Conservation (phyloP, 1,140 invertebrate species). For the Drosophila punjabiensis region DNA sequence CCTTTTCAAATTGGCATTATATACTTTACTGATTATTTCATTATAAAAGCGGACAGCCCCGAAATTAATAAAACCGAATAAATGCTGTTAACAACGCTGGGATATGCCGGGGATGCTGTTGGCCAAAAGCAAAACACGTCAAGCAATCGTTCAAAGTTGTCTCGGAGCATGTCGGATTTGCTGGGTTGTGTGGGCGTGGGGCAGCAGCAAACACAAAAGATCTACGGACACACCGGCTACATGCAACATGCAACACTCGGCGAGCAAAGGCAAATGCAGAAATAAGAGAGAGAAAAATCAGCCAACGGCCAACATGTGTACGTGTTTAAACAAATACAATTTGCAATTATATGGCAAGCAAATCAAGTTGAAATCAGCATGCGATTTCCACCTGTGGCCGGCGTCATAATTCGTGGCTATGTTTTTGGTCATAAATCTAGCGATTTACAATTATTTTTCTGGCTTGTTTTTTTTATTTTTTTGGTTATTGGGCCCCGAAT, state of each 20-base stretch:
- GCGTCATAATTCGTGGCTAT: constrained; percentile 81
- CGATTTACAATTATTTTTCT: constrained; percentile 81
- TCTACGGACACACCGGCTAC: constrained; percentile 56
- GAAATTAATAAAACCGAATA: constrained; percentile 53
- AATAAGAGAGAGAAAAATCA: constrained; percentile 14
- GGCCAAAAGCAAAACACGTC: constrained; percentile 48
- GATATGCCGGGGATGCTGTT: constrained; percentile 32
- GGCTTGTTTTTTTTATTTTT: constrained; percentile 32
- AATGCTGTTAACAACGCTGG: constrained; percentile 61
- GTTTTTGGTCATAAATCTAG: constrained; percentile 81
- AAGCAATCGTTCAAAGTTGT: constrained; percentile 63
- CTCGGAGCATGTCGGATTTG: constrained; percentile 24
- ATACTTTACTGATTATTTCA: constrained; percentile 66
- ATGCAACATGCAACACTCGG: constrained; percentile 73
- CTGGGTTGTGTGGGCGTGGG: constrained; percentile 52
- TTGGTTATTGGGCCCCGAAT: constrained; percentile 4
- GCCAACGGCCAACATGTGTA: constrained; percentile 40
- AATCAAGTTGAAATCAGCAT: constrained; percentile 82
- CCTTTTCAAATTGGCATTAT: constrained; percentile 9
- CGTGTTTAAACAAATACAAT: constrained; percentile 83
- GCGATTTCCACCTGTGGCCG: constrained; percentile 82
- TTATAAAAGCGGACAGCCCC: constrained; percentile 47
- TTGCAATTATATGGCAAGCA: constrained; percentile 82
- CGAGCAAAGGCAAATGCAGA: background rate
- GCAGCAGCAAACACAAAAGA: constrained; percentile 45